Percentiles rank a stretch among this genome's conserved stretches.
These are phyloP conservation scores for Kuschelorhynchus macadamiae DNA, from an alignment of 2,888 invertebrate genomes.

Conservation along the genomic window DNA sequence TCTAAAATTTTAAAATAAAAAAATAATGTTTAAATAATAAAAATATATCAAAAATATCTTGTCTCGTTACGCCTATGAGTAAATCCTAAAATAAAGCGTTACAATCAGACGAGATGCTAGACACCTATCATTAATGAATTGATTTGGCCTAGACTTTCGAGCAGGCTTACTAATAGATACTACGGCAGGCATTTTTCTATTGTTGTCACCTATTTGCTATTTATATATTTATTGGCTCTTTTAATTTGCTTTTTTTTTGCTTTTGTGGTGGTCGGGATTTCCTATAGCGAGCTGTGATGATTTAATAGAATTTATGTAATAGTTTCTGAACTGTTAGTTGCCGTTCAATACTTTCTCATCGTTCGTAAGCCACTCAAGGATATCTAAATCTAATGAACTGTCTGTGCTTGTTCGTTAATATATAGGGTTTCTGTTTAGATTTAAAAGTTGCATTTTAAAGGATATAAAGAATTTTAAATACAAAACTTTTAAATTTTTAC, in stretches of 20 bases:
- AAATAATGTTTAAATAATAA: too few species aligned
- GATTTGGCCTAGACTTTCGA: slow-evolving; percentile 53
- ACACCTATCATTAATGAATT: slow-evolving; percentile 52
- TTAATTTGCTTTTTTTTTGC: not conserved
- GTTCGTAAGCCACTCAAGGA: too few species aligned
- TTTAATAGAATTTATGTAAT: too few species aligned
- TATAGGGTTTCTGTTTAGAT: too few species aligned
- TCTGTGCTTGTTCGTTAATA: not conserved
- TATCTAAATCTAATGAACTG: not conserved
- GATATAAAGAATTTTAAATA: too few species aligned
- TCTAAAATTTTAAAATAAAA: too few species aligned
- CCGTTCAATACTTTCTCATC: too few species aligned
- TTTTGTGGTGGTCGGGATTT: not conserved
- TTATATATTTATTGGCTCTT: slow-evolving; percentile 5
- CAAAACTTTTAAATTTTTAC: too few species aligned
- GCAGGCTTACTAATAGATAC: slow-evolving; percentile 42
- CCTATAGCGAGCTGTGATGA: too few species aligned
- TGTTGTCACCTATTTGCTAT: slow-evolving; percentile 17
- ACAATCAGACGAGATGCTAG: slow-evolving; percentile 49
- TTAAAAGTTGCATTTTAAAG: too few species aligned
- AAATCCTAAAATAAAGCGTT: slow-evolving; percentile 33
- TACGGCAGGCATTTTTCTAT: slow-evolving; percentile 31
- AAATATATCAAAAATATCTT: too few species aligned
- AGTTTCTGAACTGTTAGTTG: too few species aligned
- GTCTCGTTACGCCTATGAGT: slow-evolving; percentile 29